Base-by-base conservation (phyloP, 2,113 vertebrate genomes). In the Pluvianellus socialis region DNA sequence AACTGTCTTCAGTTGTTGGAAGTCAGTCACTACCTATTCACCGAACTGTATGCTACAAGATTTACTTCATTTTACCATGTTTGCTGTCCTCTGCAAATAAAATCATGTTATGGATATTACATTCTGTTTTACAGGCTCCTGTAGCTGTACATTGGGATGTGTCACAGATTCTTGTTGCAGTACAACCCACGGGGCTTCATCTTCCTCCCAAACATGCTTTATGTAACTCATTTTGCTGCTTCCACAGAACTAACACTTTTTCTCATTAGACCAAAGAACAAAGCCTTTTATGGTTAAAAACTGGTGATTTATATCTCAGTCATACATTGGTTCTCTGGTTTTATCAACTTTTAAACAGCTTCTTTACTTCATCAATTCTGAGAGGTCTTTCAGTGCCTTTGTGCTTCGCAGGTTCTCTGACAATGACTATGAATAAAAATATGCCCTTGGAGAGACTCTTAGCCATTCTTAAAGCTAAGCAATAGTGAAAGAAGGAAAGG, bases 391-490 rank as follows among this genome's bases (percentile, higher is more conserved):
- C 53, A 58, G 23, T 18, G 35, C 2, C 45, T 82, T 89, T 96
- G 79, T 87, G 47, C 24, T 84, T 96, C 9, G 2, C 1, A 27
- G 67, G 33, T 70, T 65, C 85, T 85, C 80, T 94, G 68, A 89
- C 92, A 96, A 91, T 40, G 67, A 47, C 79, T 45, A 35, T 79
- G 82, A 94, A 97, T 92, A 94, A 93, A 91, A 88, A 95, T 92
- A 94, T 70, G 83, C 40, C 91, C 86, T 96, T 97, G 95, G 84
- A 95, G 33, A 87, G 76, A 50, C 22, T 70, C 35, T 53, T 92
- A 91, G 62, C 26, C 45, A 62, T 85, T 92, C 80, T 94, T 91
- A 92, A 95, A 92, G 35, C 65, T 91, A 85, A 94, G 38, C 21
- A 94, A 76, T 59, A 92, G 66, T 68, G 81, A 72, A 89, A 88